Evolutionary conservation across 2,797 vertebrate genomes (phyloP).

Genomic region (Atherinosoma microstoma): DNA sequence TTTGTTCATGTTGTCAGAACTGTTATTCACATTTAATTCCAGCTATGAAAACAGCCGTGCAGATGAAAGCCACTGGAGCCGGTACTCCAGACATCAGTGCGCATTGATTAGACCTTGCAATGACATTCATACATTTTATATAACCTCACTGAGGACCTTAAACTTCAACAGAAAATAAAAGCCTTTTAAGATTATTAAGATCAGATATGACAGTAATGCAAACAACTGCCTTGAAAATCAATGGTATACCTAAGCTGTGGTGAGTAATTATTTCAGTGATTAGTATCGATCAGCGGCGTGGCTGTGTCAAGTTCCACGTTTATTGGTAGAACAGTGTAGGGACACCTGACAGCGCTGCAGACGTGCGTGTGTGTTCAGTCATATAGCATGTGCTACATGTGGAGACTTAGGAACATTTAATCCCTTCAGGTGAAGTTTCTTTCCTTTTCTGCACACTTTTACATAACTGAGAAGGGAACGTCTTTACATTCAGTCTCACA

Average conservation of each 20-base stretch:
- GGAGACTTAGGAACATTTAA: conserved; percentile 29
- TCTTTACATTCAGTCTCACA: background rate
- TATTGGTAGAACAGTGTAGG: conserved; percentile 64
- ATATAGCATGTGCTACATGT: conserved; percentile 16
- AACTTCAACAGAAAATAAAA: conserved; percentile 74
- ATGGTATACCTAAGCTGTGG: conserved; percentile 76
- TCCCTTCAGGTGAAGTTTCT: conserved; percentile 33
- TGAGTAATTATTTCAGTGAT: conserved; percentile 87
- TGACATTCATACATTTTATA: conserved; percentile 80
- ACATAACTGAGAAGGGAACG: background rate
- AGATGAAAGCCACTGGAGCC: conserved; percentile 60
- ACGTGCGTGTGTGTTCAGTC: conserved; percentile 33
- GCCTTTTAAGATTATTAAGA: conserved; percentile 79
- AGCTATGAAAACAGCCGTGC: conserved; percentile 23
- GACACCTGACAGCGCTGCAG: conserved; percentile 51
- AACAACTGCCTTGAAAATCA: conserved; percentile 84
- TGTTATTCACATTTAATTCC: conserved; percentile 29
- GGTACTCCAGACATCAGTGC: conserved; percentile 58
- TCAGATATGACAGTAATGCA: conserved; percentile 85
- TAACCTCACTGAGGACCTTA: conserved; percentile 62
- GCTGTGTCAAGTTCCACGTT: conserved; percentile 71
- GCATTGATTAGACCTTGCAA: conserved; percentile 73
- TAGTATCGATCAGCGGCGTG: conserved; percentile 82
- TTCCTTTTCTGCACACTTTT: conserved; percentile 22
- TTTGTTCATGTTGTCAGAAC: conserved; percentile 1